These are phyloP conservation scores for Sakesphorus luctuosus DNA, from an alignment of 2,113 vertebrate species.

Conservation along the genomic window DNA sequence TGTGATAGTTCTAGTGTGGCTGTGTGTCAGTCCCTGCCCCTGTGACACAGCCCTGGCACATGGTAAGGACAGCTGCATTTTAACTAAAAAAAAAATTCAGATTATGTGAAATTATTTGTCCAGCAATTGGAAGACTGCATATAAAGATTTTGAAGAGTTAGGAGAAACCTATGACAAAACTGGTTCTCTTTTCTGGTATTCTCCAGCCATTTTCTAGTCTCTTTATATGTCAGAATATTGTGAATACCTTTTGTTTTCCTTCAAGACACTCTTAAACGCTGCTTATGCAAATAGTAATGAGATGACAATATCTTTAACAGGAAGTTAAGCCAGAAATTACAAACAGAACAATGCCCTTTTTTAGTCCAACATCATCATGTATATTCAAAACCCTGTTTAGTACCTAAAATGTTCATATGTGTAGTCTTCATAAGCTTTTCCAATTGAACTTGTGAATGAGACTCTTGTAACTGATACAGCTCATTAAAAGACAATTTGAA, in stretches of 20 bases:
- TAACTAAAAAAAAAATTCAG: not conserved
- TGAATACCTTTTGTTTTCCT: not conserved
- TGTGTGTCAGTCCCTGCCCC: rapidly evolving
- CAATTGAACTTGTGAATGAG: not conserved
- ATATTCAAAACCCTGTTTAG: not conserved
- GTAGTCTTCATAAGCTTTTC: not conserved
- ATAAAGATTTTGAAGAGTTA: not conserved
- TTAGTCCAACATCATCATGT: not conserved
- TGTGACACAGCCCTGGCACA: rapidly evolving
- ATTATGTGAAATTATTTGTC: not conserved
- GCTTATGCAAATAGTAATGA: not conserved
- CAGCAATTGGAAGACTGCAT: not conserved
- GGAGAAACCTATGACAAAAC: not conserved
- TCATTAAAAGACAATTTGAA: constrained; percentile 46
- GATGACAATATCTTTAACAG: not conserved
- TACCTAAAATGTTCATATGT: not conserved
- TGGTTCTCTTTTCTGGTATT: not conserved
- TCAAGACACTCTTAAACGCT: not conserved
- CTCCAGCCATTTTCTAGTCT: not conserved
- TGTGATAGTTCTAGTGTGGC: not conserved
- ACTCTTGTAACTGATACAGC: constrained; percentile 27
- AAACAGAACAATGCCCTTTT: not conserved
- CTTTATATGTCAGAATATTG: not conserved
- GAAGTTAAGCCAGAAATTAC: not conserved
- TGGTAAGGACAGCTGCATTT: not conserved